Evolutionary conservation across 2,797 vertebrate species (phyloP), one percentile per base, ranked within the genome.

Genomic region (Apogon hyalosoma): DNA sequence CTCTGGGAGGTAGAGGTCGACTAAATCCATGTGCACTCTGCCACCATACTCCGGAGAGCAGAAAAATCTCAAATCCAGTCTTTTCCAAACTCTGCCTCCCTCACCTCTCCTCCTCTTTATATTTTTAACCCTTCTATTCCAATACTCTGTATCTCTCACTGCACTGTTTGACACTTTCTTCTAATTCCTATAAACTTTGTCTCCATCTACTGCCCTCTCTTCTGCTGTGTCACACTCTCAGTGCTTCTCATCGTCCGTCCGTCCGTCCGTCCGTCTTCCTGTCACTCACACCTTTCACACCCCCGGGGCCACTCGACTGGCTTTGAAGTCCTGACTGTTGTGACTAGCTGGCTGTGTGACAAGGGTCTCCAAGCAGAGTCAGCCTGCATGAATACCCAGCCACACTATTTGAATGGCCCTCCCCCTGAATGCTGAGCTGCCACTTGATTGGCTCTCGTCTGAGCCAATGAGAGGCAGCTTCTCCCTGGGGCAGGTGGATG

Each of bases 1-100:
- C 90, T 92, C 90, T 11, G 90, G 90, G 70, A 93, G 92, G 80
- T 93, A 92, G 57, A 93, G 84, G 86, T 91, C 90, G 21, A 92
- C 90, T 91, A 93, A 82, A 92, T 93, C 92, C 92, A 93, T 93
- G 80, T 69, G 88, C 54, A 60, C 75, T 69, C 69, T 85, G 78
- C 65, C 73, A 90, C 73, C 92, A 92, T 91, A 67, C 80, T 89
- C 88, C 33, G 59, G 42, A 47, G 46, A 68, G 13, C 21, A 72
- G 52, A 47, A 69, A 63, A 59, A 60, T 16, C 24, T n/a, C 50
- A 33, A 21, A 40, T 68, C 50, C 38, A 2, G 46, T 48, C 54
- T 58, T 41, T 31, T 49, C 21, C 21, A 24, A 24, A 24, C 21
- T 57, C 53, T 43, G 3, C n/a, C 53, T 62, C 19, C 13, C 15